phyloP scores from a whole-genome alignment of 2,113 vertebrate genomes.

The Anhinga anhinga region DNA sequence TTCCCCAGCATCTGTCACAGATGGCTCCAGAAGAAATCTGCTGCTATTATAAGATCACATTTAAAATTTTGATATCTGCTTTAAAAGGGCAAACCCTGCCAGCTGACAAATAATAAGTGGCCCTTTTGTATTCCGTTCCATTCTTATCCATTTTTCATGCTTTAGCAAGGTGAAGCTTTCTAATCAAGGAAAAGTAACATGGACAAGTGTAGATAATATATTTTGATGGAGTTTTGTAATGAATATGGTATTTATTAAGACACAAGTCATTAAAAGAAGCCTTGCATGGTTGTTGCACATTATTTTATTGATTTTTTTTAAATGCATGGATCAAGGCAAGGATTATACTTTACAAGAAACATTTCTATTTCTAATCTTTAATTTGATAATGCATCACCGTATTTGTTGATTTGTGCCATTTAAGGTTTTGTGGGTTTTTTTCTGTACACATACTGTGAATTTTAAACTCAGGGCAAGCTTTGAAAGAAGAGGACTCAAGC shows the following conservation, averaged over 20 bases:
- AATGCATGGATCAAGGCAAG: slow-evolving; percentile 17
- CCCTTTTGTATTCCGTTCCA: slow-evolving; percentile 39
- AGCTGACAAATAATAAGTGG: background rate
- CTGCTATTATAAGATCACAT: background rate
- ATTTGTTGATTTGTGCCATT: background rate
- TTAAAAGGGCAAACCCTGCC: slow-evolving; percentile 1
- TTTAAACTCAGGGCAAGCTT: background rate
- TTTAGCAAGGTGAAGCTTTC: slow-evolving; percentile 63
- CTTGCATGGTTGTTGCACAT: slow-evolving; percentile 42
- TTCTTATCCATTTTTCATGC: slow-evolving; percentile 57
- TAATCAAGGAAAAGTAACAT: slow-evolving; percentile 50
- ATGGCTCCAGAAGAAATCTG: background rate
- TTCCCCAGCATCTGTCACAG: background rate
- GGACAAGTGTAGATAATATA: slow-evolving; percentile 54
- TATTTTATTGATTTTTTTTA: slow-evolving; percentile 61
- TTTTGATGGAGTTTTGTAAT: slow-evolving; percentile 63
- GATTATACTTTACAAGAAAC: slow-evolving; percentile 28
- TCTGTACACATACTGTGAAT: background rate
- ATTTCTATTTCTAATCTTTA: slow-evolving; percentile 48
- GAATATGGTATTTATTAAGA: slow-evolving; percentile 70
- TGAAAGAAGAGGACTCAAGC: background rate
- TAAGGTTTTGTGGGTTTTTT: background rate
- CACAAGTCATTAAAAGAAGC: slow-evolving; percentile 61
- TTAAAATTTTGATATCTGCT: slow-evolving; percentile 1
- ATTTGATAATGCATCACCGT: background rate